A percentile compares a stretch with the other conserved stretches of the same genome.
Evolutionary conservation across 2,797 vertebrate species (phyloP).

Genomic region (Coranthus polyacanthus): DNA sequence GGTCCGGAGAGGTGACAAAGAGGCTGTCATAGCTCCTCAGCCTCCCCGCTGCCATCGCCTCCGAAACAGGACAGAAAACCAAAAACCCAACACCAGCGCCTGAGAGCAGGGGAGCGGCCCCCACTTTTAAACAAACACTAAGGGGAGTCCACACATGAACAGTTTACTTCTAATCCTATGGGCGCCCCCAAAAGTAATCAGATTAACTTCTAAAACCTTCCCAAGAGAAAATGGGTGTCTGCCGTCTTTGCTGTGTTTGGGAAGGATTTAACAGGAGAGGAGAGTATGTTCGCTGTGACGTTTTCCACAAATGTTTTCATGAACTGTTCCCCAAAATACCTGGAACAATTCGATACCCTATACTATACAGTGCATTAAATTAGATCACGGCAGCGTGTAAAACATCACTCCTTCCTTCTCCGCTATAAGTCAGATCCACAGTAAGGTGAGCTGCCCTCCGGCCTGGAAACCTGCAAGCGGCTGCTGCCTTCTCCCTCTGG

Average conservation of each 20-base stretch:
- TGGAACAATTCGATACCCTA: conserved; percentile 14
- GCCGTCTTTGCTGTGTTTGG: conserved; percentile 23
- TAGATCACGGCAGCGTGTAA: conserved; percentile 19
- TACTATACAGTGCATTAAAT: conserved; percentile 22
- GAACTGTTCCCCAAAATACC: too few species aligned
- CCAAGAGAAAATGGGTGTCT: conserved; percentile 52
- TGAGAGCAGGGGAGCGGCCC: conserved; percentile 28
- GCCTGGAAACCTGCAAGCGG: conserved; percentile 6
- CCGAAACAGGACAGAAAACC: conserved; percentile 41
- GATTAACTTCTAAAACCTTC: conserved; percentile 64
- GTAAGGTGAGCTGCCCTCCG: conserved; percentile 6
- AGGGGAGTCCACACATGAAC: conserved; percentile 45
- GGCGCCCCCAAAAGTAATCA: conserved; percentile 63
- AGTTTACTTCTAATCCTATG: conserved; percentile 69
- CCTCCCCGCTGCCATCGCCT: neutral
- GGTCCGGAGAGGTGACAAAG: too few species aligned
- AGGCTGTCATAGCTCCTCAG: conserved; percentile 9
- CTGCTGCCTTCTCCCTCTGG: conserved; percentile 19
- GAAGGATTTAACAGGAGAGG: neutral
- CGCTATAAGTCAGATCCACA: conserved; percentile 1
- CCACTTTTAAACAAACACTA: conserved; percentile 71
- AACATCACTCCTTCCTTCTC: conserved; percentile 1
- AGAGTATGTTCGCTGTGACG: neutral
- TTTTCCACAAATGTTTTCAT: conserved; percentile 34
- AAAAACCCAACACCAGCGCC: conserved; percentile 53